Conservation (phyloP, 2,888 invertebrate species). For the Aphrophora alni region DNA sequence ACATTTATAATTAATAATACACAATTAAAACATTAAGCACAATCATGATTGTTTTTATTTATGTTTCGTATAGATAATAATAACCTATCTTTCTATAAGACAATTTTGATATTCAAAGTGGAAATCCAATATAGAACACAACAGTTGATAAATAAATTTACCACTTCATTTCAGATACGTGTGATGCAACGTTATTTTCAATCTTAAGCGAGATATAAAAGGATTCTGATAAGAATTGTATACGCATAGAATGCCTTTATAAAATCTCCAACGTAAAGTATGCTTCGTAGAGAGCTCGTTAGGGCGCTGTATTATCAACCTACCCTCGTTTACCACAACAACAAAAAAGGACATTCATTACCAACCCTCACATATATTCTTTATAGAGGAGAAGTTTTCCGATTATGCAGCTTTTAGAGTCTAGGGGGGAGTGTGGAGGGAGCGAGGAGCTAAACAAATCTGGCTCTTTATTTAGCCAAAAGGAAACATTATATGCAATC, state of each 20-base stretch:
- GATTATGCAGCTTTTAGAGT: not conserved
- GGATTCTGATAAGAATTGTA: not conserved
- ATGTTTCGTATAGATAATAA: too few species aligned
- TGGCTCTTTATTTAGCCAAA: not conserved
- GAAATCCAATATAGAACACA: too few species aligned
- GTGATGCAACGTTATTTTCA: too few species aligned
- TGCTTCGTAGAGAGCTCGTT: not conserved
- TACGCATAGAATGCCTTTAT: not conserved
- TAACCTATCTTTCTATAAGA: too few species aligned
- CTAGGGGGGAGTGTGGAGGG: not conserved
- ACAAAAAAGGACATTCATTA: constrained; percentile 9
- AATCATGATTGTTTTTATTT: too few species aligned
- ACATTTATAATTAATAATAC: too few species aligned
- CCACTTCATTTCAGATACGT: too few species aligned
- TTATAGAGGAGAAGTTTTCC: not conserved
- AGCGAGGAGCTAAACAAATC: not conserved
- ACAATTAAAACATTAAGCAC: too few species aligned
- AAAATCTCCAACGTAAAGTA: not conserved
- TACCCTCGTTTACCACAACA: not conserved
- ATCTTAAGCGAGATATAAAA: not conserved
- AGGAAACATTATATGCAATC: constrained; percentile 6
- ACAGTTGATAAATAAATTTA: too few species aligned
- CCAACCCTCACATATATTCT: not conserved
- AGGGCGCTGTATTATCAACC: not conserved
- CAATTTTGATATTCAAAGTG: too few species aligned